Percentiles rank a stretch among this genome's conserved stretches.
Evolutionary conservation across 2,888 invertebrate genomes (phyloP).

Genomic region (Neria commutata): DNA sequence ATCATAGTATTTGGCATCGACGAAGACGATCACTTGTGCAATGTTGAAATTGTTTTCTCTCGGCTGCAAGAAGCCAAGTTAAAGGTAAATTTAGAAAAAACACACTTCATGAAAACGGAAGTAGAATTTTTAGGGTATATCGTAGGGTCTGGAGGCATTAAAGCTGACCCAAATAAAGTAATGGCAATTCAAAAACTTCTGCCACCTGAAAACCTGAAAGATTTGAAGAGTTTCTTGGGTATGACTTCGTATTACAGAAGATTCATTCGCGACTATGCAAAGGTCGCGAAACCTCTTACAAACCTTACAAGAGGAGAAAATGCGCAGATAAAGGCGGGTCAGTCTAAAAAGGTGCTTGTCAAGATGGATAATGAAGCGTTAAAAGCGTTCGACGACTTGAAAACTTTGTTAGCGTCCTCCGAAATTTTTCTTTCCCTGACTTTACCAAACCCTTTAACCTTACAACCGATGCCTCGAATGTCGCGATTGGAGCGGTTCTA

Average conservation of each 20-base stretch:
- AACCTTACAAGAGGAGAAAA: slow-evolving; percentile 27
- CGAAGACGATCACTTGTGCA: slow-evolving; percentile 13
- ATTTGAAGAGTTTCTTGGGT: slow-evolving; percentile 2
- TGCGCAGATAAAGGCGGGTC: slow-evolving; percentile 18
- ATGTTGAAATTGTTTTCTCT: slow-evolving; percentile 11
- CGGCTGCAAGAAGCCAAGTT: slow-evolving; percentile 13
- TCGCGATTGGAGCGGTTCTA: slow-evolving; percentile 19
- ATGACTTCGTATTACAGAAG: slow-evolving; percentile 16
- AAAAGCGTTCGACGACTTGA: slow-evolving; percentile 21
- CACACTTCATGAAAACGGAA: slow-evolving; percentile 8
- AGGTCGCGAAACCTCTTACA: slow-evolving; percentile 23
- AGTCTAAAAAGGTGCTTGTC: slow-evolving; percentile 16
- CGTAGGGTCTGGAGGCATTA: slow-evolving; percentile 15
- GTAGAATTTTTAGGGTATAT: slow-evolving; percentile 26
- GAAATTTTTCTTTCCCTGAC: slow-evolving; percentile 29
- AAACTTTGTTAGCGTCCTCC: slow-evolving; percentile 13
- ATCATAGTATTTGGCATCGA: slow-evolving; percentile 14
- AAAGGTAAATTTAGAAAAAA: slow-evolving; percentile 20
- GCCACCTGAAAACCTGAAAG: neutral
- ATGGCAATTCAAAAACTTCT: slow-evolving; percentile 20
- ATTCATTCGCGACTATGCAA: slow-evolving; percentile 23
- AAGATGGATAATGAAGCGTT: slow-evolving; percentile 14
- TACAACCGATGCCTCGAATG: slow-evolving; percentile 31
- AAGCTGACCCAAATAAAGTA: slow-evolving; percentile 13
- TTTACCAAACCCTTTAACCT: slow-evolving; percentile 28